A percentile compares a stretch with the other conserved stretches of the same genome.
Conservation (phyloP, 2,888 invertebrate genomes). For the Hypena proboscidalis region DNA sequence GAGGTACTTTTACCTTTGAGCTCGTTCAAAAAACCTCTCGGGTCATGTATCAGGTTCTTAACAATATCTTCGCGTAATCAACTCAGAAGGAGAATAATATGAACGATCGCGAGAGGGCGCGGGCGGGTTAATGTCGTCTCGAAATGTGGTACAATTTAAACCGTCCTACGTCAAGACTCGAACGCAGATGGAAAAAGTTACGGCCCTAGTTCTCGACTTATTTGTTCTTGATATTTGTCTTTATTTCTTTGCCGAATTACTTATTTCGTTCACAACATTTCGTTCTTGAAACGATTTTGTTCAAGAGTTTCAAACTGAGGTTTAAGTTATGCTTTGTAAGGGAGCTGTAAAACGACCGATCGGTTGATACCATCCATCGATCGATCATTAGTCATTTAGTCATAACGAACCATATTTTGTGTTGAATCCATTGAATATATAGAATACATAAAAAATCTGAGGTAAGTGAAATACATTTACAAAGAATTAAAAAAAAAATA, state of each 20-base stretch:
- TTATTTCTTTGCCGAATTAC: slow-evolving; percentile 20
- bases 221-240: slow-evolving; percentile 33
- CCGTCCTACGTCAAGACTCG: slow-evolving; percentile 38
- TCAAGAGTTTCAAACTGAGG: no score
- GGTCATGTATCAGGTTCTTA: slow-evolving; percentile 24
- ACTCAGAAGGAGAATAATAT: slow-evolving; percentile 54
- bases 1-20: no score
- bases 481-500: no score
- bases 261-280: neutral
- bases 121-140: slow-evolving; percentile 44
- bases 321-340: no score
- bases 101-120: slow-evolving; percentile 45
- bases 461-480: no score
- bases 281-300: no score
- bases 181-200: slow-evolving; percentile 30
- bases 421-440: no score
- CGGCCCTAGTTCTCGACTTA: slow-evolving; percentile 32
- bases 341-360: no score
- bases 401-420: no score
- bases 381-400: no score
- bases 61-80: slow-evolving; percentile 48
- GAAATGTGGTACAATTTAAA: slow-evolving; percentile 40
- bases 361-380: no score
- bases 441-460: no score
- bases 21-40: slow-evolving; percentile 10